phyloP scores from a whole-genome alignment of 2,797 vertebrate genomes.

The Distichodus sexfasciatus region DNA sequence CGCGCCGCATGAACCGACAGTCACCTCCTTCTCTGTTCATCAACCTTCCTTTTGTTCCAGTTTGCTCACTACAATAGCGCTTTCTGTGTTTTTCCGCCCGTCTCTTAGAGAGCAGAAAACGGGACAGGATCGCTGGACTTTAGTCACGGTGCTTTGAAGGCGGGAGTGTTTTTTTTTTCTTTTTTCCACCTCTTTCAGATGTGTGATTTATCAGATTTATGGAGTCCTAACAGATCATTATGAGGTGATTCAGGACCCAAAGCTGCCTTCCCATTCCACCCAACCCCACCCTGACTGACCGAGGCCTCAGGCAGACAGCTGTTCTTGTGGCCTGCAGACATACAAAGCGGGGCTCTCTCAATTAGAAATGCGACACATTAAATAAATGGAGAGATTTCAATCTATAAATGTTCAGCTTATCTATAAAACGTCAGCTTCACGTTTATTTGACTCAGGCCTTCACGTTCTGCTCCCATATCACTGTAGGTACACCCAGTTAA shows the following conservation, averaged over 20 bases:
- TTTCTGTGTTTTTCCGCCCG: constrained; percentile 44
- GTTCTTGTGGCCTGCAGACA: constrained; percentile 20
- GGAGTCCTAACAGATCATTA: constrained; percentile 70
- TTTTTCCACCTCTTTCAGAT: constrained; percentile 54
- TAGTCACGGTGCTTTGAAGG: constrained; percentile 62
- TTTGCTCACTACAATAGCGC: constrained; percentile 50
- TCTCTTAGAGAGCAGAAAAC: constrained; percentile 55
- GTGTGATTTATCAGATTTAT: constrained; percentile 71
- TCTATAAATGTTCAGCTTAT: too few relatives aligned
- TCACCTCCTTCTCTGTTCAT: constrained; percentile 40
- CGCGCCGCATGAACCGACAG: constrained; percentile 20
- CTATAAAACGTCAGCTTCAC: too few relatives aligned
- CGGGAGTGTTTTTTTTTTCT: constrained; percentile 54
- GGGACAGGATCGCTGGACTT: constrained; percentile 64
- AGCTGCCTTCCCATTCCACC: constrained; percentile 46
- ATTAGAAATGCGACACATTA: neutral
- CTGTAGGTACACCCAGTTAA: too few relatives aligned
- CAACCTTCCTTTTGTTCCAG: constrained; percentile 49
- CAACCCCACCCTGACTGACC: constrained; percentile 1
- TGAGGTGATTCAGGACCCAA: constrained; percentile 53
- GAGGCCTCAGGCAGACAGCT: constrained; percentile 35
- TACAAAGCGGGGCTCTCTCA: neutral
- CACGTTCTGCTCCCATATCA: too few relatives aligned
- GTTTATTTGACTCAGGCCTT: too few relatives aligned
- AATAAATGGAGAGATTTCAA: too few relatives aligned